Evolutionary conservation across 2,888 invertebrate genomes (phyloP).

Genomic region (Pyrochroa serraticornis): DNA sequence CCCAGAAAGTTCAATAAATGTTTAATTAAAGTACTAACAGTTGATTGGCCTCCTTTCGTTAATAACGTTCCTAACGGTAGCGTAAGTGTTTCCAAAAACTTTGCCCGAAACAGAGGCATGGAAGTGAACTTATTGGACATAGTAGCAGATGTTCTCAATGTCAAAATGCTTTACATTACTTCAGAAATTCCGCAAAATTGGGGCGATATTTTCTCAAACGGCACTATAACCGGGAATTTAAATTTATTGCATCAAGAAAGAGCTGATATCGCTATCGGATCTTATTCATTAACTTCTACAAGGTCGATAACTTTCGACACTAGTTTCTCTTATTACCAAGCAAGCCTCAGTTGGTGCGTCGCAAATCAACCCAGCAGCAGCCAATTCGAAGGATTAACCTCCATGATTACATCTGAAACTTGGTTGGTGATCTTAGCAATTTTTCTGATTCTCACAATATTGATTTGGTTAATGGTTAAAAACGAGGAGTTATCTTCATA

Average conservation of each 20-base stretch:
- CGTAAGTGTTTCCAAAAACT: conserved; percentile 13
- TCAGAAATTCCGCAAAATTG: conserved; percentile 31
- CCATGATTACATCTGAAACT: conserved; percentile 22
- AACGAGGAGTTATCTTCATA: conserved; percentile 1
- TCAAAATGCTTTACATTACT: conserved; percentile 30
- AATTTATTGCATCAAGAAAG: conserved; percentile 27
- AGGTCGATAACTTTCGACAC: conserved; percentile 27
- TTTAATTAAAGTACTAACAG: conserved; percentile 29
- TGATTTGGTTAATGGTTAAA: conserved; percentile 2
- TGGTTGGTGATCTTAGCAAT: not conserved
- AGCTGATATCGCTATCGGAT: conserved; percentile 33
- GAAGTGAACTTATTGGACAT: conserved; percentile 34
- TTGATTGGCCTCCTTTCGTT: conserved; percentile 35
- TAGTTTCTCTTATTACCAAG: conserved; percentile 30
- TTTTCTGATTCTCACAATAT: not conserved
- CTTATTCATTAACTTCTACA: conserved; percentile 24
- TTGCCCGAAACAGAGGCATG: conserved; percentile 32
- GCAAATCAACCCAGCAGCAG: conserved; percentile 27
- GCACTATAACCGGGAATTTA: conserved; percentile 31
- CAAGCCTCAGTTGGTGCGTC: conserved; percentile 34
- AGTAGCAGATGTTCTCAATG: conserved; percentile 27
- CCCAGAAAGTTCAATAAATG: conserved; percentile 31
- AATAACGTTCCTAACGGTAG: conserved; percentile 14
- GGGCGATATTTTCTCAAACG: conserved; percentile 32
- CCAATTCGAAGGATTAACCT: conserved; percentile 27